Evolutionary conservation across 2,888 invertebrate genomes (phyloP), one percentile per base, ranked within the genome.

Genomic region (Metacarcinus magister): DNA sequence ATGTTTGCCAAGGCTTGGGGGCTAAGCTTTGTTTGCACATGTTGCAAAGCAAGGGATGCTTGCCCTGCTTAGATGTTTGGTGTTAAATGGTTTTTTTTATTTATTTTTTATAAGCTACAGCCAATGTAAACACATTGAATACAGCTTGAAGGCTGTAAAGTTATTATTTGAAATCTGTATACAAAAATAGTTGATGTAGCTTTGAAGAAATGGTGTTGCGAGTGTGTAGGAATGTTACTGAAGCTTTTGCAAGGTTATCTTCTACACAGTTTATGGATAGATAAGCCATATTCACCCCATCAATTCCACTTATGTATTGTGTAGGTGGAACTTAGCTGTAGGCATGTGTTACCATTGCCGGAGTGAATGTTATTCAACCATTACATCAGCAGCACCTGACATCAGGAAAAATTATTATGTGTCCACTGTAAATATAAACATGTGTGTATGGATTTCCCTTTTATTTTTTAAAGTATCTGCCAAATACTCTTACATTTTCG

Each of bases 381-480:
- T 87, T 28, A n/a, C 75, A 82, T 39, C 32, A 32, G 87, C 87
- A 87, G 87, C 87, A 87, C 39, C 32, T 39, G 13, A 87, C 39
- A 39, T 39, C 19, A 87, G 87, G n/a, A 87, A 87, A 32, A 87
- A 87, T 39, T 87, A 19, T 10, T 13, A 39, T 87, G 87, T 87
- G 19, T 23, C n/a, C 32, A 32, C 16, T 87, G 87, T 87, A 87
- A 87, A 39, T 87, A 87, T 87, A 87, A 87, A 87, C 87, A 60
- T 60, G 39, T 39, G 87, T 39, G 32, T 39, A 87, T 87, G 32
- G 87, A 87, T 39, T 75, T 87, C 87, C 87, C 87, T 32, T 87
- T 87, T 87, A 87, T 87, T 87, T 87, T 75, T 39, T 39, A 87
- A 39, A 87, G 87, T 32, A 39, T 39, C 87, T 87, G 87, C 87